Evolutionary conservation across 1,140 invertebrate species (phyloP).

Genomic region (Plutomurus gul): DNA sequence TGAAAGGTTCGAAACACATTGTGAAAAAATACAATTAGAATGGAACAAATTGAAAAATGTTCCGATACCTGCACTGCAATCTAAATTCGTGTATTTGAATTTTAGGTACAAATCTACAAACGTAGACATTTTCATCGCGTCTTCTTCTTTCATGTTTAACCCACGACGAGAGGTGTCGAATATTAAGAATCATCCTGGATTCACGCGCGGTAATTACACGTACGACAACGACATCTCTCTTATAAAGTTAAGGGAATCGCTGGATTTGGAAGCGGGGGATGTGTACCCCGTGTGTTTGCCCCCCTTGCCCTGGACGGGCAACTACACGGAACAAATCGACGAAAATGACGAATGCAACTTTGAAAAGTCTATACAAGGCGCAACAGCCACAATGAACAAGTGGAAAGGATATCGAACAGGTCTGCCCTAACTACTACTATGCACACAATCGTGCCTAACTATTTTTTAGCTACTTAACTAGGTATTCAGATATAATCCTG

Average conservation of each 20-base stretch:
- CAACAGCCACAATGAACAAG: conserved; percentile 26
- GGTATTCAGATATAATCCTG: no score
- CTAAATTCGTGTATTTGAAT: neutral
- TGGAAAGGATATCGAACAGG: conserved; percentile 29
- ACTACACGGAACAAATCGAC: neutral
- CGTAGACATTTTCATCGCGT: neutral
- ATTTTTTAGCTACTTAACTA: no score
- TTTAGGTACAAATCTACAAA: conserved; percentile 25
- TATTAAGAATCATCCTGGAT: conserved; percentile 34
- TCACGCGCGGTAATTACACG: neutral
- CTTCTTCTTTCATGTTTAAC: neutral
- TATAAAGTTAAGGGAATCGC: conserved; percentile 13
- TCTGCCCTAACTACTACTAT: neutral
- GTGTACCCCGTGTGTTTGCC: conserved; percentile 32
- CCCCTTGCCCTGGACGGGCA: neutral
- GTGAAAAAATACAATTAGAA: no score
- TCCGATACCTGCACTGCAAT: no score
- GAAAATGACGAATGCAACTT: conserved; percentile 1
- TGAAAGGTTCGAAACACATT: no score
- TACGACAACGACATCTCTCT: conserved; percentile 38
- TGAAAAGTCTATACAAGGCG: conserved; percentile 7
- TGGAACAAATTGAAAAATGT: no score
- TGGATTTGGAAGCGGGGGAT: conserved; percentile 7
- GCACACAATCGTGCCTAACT: no score
- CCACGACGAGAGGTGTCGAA: conserved; percentile 11